Evolutionary conservation across 2,888 invertebrate species (phyloP), one percentile per base, ranked within the genome.

Genomic region (Marasmarcha lunaedactyla): DNA sequence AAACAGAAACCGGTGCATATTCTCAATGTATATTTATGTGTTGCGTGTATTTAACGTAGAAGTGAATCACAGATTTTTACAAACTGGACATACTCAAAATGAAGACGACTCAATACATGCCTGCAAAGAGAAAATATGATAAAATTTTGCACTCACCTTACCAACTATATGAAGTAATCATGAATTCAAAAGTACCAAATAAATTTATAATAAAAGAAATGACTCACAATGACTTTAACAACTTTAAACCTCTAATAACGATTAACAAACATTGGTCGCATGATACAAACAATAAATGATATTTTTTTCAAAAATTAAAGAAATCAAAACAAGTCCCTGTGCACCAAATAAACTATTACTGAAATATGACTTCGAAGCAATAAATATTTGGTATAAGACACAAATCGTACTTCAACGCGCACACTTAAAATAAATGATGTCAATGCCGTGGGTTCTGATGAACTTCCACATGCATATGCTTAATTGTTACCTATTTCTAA

Each of bases 361-460:
- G 3, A 20, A 20, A 20, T 20, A 20, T 20, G 20, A 20, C 3
- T 20, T 20, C 20, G 4, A 20, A 20, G 7, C 3, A 5, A 20
- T 20, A 7, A 20, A 20, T 35, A 35, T 39, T 35, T 15, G 14
- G 39, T 35, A 26, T 35, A 35, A 27, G 39, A 39, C 30, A 14
- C 14, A 14, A 26, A 30, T 35, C 15, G 14, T 10, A 35, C 35
- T 13, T 14, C 39, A 14, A 35, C 14, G 15, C 14, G 26, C 35
- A 39, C 26, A 27, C 27, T 35, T 11, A 30, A 10, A 30, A 4
- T 11, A 30, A 30, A 30, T 30, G 10, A 30, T 30, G 30, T 11
- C 30, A 30, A 30, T 30, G 30, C 30, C 10, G 30, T 30, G 12
- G 30, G 12, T 30, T 12, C 13, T 13, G 12, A 34, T 13, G 12